These are phyloP conservation scores for Physocephala rufipes DNA, from an alignment of 2,888 invertebrate genomes.

Conservation along the genomic window DNA sequence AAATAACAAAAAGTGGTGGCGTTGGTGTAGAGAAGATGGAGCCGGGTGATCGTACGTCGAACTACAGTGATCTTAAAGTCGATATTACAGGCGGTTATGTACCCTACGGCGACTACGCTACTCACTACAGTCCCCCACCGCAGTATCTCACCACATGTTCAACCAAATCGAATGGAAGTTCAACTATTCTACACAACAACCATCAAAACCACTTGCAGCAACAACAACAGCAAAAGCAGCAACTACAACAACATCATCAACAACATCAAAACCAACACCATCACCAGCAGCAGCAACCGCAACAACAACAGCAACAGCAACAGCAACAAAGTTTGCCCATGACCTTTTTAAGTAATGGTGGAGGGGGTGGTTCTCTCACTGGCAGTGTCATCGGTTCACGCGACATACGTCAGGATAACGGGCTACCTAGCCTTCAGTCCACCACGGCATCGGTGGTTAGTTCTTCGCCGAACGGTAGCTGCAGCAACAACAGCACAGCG, in stretches of 20 bases:
- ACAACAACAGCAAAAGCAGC: constrained; percentile 58
- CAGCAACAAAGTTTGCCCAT: constrained; percentile 58
- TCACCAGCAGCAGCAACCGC: constrained; percentile 52
- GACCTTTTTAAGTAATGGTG: constrained; percentile 61
- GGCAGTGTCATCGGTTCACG: constrained; percentile 64
- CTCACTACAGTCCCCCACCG: constrained; percentile 87
- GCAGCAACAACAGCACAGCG: constrained; percentile 63
- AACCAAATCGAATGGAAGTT: constrained; percentile 62
- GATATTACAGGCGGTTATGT: constrained; percentile 78
- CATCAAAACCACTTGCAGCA: constrained; percentile 60
- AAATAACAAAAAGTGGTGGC: constrained; percentile 64
- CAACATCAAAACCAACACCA: constrained; percentile 48
- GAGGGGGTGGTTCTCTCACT: constrained; percentile 57
- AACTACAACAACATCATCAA: constrained; percentile 53
- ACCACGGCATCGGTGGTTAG: constrained; percentile 64
- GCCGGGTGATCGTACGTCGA: constrained; percentile 85
- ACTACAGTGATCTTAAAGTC: constrained; percentile 90
- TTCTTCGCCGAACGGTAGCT: constrained; percentile 65
- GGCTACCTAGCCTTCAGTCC: constrained; percentile 63
- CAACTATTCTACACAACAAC: constrained; percentile 60
- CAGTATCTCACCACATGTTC: constrained; percentile 64
- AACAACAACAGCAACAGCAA: constrained; percentile 48
- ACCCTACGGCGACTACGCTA: constrained; percentile 87
- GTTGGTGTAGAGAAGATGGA: constrained; percentile 58
- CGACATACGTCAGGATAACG: constrained; percentile 65